These are phyloP conservation scores for Dunckerocampus dactyliophorus DNA, from an alignment of 2,113 vertebrate species.

Conservation along the genomic window DNA sequence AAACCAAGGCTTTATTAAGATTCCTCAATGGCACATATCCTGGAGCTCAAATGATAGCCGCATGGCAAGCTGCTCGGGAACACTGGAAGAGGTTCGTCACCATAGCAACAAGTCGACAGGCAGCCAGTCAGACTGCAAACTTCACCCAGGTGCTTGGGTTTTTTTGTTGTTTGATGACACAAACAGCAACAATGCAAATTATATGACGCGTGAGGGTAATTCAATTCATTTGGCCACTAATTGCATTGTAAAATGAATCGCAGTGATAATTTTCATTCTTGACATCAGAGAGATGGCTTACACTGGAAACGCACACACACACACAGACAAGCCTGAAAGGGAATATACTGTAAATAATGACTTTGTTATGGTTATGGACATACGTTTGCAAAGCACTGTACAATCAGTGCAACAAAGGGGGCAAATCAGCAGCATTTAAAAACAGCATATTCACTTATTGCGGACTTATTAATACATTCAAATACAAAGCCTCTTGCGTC, in stretches of 20 bases:
- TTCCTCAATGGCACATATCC: slow-evolving; percentile 58
- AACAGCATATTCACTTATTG: no score
- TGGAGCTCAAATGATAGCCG: slow-evolving; percentile 39
- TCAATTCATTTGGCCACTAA: slow-evolving; percentile 1
- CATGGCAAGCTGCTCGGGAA: slow-evolving; percentile 36
- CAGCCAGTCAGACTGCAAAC: background rate
- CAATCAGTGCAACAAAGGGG: background rate
- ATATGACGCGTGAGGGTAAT: background rate
- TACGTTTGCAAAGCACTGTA: background rate
- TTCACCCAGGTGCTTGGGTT: slow-evolving; percentile 15
- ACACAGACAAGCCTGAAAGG: background rate
- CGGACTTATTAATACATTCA: no score
- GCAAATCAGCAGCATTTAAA: background rate
- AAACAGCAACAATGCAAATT: slow-evolving; percentile 7
- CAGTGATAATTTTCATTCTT: background rate
- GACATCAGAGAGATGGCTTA: background rate
- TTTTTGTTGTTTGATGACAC: slow-evolving; percentile 20
- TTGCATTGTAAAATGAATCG: slow-evolving; percentile 9
- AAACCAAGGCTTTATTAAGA: slow-evolving; percentile 59
- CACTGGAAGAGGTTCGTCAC: slow-evolving; percentile 45
- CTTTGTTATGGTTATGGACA: background rate
- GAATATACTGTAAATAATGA: background rate
- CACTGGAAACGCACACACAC: no score
- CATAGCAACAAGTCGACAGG: slow-evolving; percentile 49
- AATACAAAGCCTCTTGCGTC: background rate